Evolutionary conservation across 2,797 vertebrate genomes (phyloP).

Genomic region (Dermochelys coriacea): DNA sequence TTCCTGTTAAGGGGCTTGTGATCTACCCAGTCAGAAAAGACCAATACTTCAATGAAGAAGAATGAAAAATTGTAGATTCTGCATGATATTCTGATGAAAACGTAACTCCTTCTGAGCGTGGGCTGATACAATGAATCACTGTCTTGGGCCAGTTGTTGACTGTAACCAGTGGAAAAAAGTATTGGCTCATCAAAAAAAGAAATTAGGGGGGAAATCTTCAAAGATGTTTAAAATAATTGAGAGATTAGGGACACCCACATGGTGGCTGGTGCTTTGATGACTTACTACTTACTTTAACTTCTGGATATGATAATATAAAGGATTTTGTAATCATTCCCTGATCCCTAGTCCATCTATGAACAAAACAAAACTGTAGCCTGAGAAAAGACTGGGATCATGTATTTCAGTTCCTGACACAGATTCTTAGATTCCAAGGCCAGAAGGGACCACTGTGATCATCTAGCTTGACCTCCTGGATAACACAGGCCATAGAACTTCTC

Average conservation of each 20-base stretch:
- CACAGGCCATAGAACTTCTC: background rate
- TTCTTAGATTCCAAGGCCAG: background rate
- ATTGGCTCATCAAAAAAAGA: background rate
- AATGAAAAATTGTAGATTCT: background rate
- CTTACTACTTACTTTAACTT: background rate
- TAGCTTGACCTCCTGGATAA: background rate
- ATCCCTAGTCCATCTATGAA: background rate
- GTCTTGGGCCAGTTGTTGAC: background rate
- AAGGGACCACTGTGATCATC: background rate
- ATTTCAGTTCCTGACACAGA: background rate
- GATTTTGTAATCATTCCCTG: background rate
- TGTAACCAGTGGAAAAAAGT: background rate
- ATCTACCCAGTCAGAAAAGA: background rate
- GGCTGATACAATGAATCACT: background rate
- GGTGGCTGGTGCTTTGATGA: background rate
- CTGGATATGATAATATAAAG: too few relatives aligned
- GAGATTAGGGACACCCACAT: background rate
- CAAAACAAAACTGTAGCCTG: background rate
- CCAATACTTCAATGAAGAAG: background rate
- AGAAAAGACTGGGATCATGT: background rate
- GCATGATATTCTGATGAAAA: fast-evolving
- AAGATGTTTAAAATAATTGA: background rate
- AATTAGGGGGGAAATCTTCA: background rate
- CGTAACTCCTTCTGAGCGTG: background rate
- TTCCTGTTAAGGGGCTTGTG: background rate